Conservation (phyloP, 2,888 invertebrate species). For the Campaea margaritaria region DNA sequence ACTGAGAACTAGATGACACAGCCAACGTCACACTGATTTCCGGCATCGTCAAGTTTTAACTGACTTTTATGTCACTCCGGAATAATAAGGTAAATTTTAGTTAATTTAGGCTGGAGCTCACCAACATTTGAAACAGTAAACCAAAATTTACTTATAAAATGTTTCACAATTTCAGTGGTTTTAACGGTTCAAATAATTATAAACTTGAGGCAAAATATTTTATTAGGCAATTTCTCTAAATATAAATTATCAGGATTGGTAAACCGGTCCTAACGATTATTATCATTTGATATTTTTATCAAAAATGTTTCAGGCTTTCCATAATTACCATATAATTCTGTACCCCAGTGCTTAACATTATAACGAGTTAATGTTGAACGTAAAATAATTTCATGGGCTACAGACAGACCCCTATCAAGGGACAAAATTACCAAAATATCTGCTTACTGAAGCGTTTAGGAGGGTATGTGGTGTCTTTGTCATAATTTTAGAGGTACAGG, state of each 20-base stretch:
- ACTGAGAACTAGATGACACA: too few relatives aligned
- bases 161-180: too few relatives aligned
- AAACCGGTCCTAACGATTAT: neutral
- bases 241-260: neutral
- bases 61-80: too few relatives aligned
- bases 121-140: too few relatives aligned
- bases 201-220: too few relatives aligned
- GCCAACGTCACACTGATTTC: too few relatives aligned
- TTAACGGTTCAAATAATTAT: too few relatives aligned
- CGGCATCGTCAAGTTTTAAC: too few relatives aligned
- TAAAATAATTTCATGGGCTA: conserved; percentile 40
- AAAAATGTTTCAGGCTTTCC: neutral
- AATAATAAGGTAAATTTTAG: too few relatives aligned
- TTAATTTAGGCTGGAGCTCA: too few relatives aligned
- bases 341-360: conserved; percentile 12
- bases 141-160: too few relatives aligned
- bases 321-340: conserved; percentile 25
- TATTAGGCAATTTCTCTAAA: neutral
- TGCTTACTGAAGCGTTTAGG: conserved; percentile 35
- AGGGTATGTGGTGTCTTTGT: conserved; percentile 27
- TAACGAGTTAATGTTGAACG: conserved; percentile 30
- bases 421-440: conserved; percentile 38
- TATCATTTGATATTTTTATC: neutral
- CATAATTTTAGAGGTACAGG: conserved; percentile 30
- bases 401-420: conserved; percentile 34